Conservation (phyloP, 2,888 invertebrate genomes). For the Punctoribates punctum region DNA sequence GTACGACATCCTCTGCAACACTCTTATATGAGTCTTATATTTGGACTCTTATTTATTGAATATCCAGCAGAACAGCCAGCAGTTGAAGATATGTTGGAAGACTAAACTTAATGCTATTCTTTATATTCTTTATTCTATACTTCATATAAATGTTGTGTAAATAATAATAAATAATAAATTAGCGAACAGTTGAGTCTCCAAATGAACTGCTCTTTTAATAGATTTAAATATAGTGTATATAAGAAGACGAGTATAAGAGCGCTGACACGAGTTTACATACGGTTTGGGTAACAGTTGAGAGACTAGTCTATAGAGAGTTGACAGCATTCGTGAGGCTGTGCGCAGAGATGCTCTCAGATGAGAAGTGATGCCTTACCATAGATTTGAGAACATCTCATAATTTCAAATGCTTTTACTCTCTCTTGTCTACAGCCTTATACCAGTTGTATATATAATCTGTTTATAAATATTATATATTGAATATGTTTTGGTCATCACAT, state of each 20-base stretch:
- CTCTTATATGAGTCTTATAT: too few species aligned
- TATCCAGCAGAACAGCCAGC: too few species aligned
- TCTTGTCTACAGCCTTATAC: not conserved
- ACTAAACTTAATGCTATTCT: too few species aligned
- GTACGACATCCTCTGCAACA: too few species aligned
- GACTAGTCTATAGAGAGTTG: too few species aligned
- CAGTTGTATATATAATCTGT: not conserved
- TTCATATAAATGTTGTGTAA: not conserved
- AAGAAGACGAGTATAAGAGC: not conserved
- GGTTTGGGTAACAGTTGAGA: not conserved
- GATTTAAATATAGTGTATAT: not conserved
- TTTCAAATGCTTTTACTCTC: conserved; percentile 18
- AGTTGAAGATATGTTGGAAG: too few species aligned
- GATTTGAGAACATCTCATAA: conserved; percentile 1
- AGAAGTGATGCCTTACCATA: conserved; percentile 4
- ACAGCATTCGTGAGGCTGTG: conserved; percentile 15
- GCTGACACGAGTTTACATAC: not conserved
- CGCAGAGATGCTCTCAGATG: not conserved
- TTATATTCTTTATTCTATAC: too few species aligned
- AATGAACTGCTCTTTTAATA: not conserved
- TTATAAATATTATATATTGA: not conserved
- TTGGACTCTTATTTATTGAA: too few species aligned
- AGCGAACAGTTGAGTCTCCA: not conserved
- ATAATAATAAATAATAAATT: not conserved
- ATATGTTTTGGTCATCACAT: not conserved